These are phyloP conservation scores for Eupithecia insigniata DNA, from an alignment of 2,888 invertebrate genomes.

Conservation along the genomic window DNA sequence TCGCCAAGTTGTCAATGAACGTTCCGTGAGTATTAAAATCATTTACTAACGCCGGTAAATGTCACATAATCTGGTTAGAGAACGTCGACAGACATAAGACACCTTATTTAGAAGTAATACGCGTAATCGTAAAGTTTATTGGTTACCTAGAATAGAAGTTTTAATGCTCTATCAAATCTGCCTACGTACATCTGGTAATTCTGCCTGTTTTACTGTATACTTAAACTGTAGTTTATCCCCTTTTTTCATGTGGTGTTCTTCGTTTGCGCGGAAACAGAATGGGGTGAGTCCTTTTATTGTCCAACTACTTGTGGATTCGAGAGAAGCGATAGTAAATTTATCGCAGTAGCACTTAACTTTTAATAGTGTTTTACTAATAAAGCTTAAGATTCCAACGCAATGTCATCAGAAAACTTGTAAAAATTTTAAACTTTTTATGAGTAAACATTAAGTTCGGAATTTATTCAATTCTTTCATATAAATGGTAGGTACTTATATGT, in stretches of 20 bases:
- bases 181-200: conserved; percentile 61
- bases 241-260: conserved; percentile 79
- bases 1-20: conserved; percentile 92
- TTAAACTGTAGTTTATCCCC: conserved; percentile 75
- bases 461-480: neutral
- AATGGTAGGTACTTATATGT: no score
- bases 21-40: conserved; percentile 87
- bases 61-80: neutral
- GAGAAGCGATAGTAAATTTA: conserved; percentile 55
- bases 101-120: conserved; percentile 33
- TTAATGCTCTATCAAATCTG: conserved; percentile 73
- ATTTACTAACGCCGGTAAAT: neutral
- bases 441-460: neutral
- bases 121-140: conserved; percentile 54
- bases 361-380: conserved; percentile 56
- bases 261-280: conserved; percentile 76
- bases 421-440: neutral
- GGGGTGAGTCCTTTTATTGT: conserved; percentile 83
- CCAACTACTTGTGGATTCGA: conserved; percentile 72
- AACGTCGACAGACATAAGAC: neutral
- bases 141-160: conserved; percentile 62
- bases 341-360: conserved; percentile 53
- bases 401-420: conserved; percentile 31
- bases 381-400: conserved; percentile 42
- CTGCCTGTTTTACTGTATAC: conserved; percentile 71